A percentile compares a stretch with the other conserved stretches of the same genome.
These are phyloP conservation scores for Perca schrenkii DNA, from an alignment of 2,113 vertebrate species.

Conservation along the genomic window DNA sequence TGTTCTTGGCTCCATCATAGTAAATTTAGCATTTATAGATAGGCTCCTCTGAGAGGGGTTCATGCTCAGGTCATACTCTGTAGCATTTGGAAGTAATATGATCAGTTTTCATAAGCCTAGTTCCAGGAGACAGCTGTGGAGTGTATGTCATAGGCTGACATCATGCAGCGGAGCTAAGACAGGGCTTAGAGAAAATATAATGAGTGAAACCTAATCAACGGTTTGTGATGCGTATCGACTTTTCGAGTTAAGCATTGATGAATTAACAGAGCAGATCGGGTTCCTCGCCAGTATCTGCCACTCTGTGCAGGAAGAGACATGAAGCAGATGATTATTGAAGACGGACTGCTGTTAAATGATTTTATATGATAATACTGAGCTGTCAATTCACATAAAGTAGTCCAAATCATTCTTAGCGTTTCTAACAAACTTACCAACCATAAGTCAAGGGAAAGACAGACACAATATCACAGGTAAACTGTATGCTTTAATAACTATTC, in stretches of 20 bases:
- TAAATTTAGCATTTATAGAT: constrained; percentile 60
- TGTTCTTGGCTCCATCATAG: constrained; percentile 41
- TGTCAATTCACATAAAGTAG: neutral
- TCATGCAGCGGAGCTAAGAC: constrained; percentile 73
- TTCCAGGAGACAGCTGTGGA: constrained; percentile 82
- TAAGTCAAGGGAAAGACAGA: neutral
- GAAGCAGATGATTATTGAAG: constrained; percentile 34
- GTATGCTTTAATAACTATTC: constrained; percentile 7
- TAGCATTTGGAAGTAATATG: constrained; percentile 74
- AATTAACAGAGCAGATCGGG: constrained; percentile 47
- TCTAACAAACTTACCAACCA: neutral
- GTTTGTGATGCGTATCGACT: constrained; percentile 55
- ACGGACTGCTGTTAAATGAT: constrained; percentile 3
- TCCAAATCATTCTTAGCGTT: neutral
- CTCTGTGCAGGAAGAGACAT: constrained; percentile 24
- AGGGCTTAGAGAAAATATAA: constrained; percentile 74
- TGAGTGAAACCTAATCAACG: constrained; percentile 71
- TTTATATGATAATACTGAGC: constrained; percentile 18
- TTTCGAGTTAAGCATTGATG: constrained; percentile 53
- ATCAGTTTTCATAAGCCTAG: constrained; percentile 79
- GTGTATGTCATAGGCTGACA: constrained; percentile 80
- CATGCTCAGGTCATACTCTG: constrained; percentile 69
- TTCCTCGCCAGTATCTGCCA: constrained; percentile 34
- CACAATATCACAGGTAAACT: neutral
- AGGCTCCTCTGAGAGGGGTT: constrained; percentile 47